These are phyloP conservation scores for Bellardia pandia DNA, from an alignment of 2,888 invertebrate species.

Conservation along the genomic window DNA sequence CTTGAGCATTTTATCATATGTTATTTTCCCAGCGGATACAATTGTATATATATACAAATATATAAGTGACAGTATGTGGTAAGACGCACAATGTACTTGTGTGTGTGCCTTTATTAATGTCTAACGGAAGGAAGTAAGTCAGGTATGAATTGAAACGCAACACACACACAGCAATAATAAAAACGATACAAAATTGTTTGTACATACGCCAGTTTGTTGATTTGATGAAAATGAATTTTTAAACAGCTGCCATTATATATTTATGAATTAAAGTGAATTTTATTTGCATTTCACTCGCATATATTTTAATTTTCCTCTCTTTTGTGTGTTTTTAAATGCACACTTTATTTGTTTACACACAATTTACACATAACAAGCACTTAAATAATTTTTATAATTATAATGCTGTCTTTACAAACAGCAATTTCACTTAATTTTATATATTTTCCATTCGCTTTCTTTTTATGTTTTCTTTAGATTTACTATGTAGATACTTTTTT, in stretches of 20 bases:
- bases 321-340: background rate
- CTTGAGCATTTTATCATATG: background rate
- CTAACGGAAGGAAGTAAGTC: background rate
- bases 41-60: background rate
- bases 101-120: background rate
- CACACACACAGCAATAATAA: background rate
- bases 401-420: background rate
- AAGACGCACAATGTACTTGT: no score
- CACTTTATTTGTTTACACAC: background rate
- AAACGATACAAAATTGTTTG: background rate
- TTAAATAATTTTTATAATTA: background rate
- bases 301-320: background rate
- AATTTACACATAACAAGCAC: conserved; percentile 15
- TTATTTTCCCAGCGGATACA: background rate
- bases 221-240: background rate
- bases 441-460: background rate
- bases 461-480: background rate
- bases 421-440: background rate
- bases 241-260: background rate
- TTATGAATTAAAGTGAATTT: background rate
- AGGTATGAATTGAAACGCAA: background rate
- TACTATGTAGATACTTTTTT: background rate
- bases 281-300: background rate
- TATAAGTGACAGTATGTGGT: no score
- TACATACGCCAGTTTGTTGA: background rate